Percentiles rank a stretch among this genome's conserved stretches.
These are phyloP conservation scores for Cirrhinus molitorella DNA, from an alignment of 2,797 vertebrate genomes.

Conservation along the genomic window DNA sequence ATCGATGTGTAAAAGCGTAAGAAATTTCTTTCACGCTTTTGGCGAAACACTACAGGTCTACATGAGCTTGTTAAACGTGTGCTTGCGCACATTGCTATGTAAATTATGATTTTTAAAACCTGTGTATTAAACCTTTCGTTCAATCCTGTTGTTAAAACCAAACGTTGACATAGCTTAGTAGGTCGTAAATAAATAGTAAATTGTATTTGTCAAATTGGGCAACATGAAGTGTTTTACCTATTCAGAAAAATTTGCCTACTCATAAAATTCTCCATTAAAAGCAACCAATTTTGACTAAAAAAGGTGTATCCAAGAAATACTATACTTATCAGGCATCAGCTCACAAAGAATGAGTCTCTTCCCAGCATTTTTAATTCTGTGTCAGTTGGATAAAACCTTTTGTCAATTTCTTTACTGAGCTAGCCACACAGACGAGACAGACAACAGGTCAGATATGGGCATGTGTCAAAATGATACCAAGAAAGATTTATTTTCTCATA, in stretches of 20 bases:
- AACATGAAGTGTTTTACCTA: neutral
- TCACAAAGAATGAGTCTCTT: neutral
- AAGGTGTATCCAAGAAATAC: too few species aligned
- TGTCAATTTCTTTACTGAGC: neutral
- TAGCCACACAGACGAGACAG: constrained; percentile 50
- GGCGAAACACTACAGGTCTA: neutral
- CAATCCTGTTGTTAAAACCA: neutral
- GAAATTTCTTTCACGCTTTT: too few species aligned
- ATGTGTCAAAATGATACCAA: constrained; percentile 83
- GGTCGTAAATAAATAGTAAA: neutral
- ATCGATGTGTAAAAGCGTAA: too few species aligned
- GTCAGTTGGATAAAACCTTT: neutral
- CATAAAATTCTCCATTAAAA: too few species aligned
- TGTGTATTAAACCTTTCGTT: neutral
- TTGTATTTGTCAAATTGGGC: neutral
- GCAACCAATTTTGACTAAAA: too few species aligned
- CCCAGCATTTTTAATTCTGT: neutral
- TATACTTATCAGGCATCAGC: too few species aligned
- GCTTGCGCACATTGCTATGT: neutral
- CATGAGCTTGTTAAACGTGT: neutral
- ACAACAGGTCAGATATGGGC: constrained; percentile 72
- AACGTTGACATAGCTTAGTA: neutral
- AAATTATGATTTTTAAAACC: neutral
- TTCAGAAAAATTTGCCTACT: too few species aligned
- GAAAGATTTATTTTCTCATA: constrained; percentile 87